A percentile compares a stretch with the other conserved stretches of the same genome.
Evolutionary conservation across 2,113 vertebrate species (phyloP).

Genomic region (Campylorhamphus procurvoides): DNA sequence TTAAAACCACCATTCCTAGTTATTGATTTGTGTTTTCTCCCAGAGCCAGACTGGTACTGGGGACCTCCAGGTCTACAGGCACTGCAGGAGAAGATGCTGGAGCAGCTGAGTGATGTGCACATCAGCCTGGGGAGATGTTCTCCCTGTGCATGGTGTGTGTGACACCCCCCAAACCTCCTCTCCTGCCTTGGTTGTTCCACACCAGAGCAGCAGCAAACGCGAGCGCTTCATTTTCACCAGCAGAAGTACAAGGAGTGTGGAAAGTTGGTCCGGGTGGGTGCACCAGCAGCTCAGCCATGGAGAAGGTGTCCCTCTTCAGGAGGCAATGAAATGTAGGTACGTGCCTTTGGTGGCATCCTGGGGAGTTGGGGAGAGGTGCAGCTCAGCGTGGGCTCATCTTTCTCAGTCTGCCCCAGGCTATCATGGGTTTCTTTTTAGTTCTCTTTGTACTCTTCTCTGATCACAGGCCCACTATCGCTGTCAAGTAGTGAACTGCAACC

Average conservation of each 20-base stretch:
- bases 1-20: slow-evolving; percentile 59
- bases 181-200: background rate
- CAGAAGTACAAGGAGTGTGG: background rate
- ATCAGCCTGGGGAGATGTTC: background rate
- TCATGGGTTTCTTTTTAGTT: background rate
- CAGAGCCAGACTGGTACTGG: background rate
- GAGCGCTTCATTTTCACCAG: fast-evolving
- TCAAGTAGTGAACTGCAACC: background rate
- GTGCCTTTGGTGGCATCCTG: background rate
- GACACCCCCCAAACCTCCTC: background rate
- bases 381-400: background rate
- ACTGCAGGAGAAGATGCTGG: background rate
- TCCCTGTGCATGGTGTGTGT: fast-evolving
- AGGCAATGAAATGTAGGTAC: fast-evolving
- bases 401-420: background rate
- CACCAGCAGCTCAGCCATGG: background rate
- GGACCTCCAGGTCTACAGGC: background rate
- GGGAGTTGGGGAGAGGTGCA: background rate
- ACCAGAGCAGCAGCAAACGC: fast-evolving
- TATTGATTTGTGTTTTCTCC: background rate
- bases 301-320: fast-evolving
- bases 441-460: background rate
- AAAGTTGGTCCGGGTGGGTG: background rate
- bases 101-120: background rate
- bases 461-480: background rate